A percentile compares a stretch with the other conserved stretches of the same genome.
Conservation (phyloP, 2,888 invertebrate genomes). For the Salpingus planirostris region DNA sequence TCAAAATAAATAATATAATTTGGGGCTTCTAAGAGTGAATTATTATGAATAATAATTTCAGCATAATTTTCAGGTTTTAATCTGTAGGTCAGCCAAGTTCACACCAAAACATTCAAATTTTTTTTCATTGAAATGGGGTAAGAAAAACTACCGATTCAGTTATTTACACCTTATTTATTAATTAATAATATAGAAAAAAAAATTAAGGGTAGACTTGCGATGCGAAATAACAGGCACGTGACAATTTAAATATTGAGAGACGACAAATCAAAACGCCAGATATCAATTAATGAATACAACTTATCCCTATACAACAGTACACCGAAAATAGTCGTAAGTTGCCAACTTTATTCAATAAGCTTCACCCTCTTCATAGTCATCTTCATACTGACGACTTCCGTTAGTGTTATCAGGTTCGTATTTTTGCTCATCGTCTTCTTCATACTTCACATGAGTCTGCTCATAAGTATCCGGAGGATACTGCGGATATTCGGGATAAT, state of each 20-base stretch:
- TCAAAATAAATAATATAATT: too few species aligned
- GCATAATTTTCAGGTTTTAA: too few species aligned
- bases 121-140: too few species aligned
- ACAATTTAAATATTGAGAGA: not conserved
- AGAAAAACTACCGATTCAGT: too few species aligned
- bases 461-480: constrained; percentile 50
- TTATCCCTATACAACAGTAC: not conserved
- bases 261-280: not conserved
- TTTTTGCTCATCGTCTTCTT: constrained; percentile 63
- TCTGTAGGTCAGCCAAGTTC: too few species aligned
- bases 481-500: constrained; percentile 66
- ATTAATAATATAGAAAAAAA: too few species aligned
- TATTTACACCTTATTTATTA: too few species aligned
- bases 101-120: too few species aligned
- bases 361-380: constrained; percentile 42
- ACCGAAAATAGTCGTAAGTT: not conserved
- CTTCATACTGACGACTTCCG: constrained; percentile 40
- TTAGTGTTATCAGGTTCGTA: constrained; percentile 54
- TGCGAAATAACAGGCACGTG: constrained; percentile 1
- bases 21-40: too few species aligned
- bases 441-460: constrained; percentile 58
- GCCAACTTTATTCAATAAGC: constrained; percentile 29
- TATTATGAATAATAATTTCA: too few species aligned
- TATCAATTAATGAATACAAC: not conserved
- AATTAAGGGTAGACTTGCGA: too few species aligned